Evolutionary conservation across 2,797 vertebrate genomes (phyloP).

Genomic region (Podarcis lilfordi): DNA sequence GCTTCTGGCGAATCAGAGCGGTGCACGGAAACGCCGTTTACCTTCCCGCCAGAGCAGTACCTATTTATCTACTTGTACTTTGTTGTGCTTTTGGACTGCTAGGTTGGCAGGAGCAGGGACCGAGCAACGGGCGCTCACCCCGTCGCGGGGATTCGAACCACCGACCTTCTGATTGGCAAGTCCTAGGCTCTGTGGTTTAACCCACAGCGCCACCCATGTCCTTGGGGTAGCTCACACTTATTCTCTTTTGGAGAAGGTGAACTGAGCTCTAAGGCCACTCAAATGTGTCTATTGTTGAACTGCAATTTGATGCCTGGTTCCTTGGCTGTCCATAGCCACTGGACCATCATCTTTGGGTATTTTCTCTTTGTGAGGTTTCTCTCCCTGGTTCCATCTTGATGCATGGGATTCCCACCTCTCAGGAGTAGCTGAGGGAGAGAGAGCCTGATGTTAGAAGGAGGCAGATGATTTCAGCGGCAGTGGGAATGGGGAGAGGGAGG

Average conservation of each 20-base stretch:
- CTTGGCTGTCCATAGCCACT: neutral
- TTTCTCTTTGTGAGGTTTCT: neutral
- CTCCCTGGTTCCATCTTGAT: neutral
- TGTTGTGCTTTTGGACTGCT: too few species aligned
- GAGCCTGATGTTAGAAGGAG: neutral
- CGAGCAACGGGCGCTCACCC: too few species aligned
- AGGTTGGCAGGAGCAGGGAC: too few species aligned
- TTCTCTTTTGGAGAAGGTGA: neutral
- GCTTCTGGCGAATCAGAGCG: too few species aligned
- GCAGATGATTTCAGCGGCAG: neutral
- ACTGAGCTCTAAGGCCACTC: neutral
- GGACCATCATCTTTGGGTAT: neutral
- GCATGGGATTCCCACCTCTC: neutral
- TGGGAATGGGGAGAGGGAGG: neutral
- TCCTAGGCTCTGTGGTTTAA: too few species aligned
- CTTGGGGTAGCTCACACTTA: neutral
- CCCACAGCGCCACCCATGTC: too few species aligned
- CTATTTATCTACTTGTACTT: too few species aligned
- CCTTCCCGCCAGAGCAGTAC: too few species aligned
- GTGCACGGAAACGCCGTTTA: too few species aligned
- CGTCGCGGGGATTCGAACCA: too few species aligned
- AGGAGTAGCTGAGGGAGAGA: neutral
- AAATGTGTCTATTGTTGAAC: neutral
- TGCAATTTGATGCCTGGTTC: neutral
- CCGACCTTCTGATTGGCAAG: too few species aligned